Percentiles rank a stretch among this genome's conserved stretches.
Conservation (phyloP, 2,113 vertebrate genomes). For the Chionomys nivalis region DNA sequence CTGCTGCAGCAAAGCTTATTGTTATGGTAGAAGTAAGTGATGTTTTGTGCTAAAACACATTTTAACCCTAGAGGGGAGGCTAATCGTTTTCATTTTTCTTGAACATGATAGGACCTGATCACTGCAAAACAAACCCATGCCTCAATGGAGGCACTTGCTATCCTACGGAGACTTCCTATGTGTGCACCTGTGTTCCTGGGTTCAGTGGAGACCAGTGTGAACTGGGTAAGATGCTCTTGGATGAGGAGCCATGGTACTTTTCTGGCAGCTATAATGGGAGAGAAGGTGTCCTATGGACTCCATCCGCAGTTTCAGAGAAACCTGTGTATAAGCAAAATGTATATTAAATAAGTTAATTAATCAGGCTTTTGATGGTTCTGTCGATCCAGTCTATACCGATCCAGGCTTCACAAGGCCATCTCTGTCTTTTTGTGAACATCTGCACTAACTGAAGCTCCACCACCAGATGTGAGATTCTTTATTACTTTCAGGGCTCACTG, state of each 20-base stretch:
- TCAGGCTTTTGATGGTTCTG: neutral
- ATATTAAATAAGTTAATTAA: neutral
- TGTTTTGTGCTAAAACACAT: slow-evolving; percentile 22
- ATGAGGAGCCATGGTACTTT: neutral
- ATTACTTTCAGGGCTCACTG: neutral
- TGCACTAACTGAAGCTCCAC: neutral
- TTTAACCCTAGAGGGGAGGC: neutral
- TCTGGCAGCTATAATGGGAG: neutral
- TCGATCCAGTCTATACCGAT: neutral
- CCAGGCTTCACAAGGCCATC: neutral
- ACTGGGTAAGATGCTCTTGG: slow-evolving; percentile 88
- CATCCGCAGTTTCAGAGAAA: neutral
- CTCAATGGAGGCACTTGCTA: slow-evolving; percentile 94
- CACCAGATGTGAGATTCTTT: neutral
- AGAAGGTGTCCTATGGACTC: neutral
- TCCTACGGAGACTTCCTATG: slow-evolving; percentile 86
- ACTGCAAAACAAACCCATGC: slow-evolving; percentile 91
- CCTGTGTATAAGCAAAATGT: neutral
- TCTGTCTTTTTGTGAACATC: neutral
- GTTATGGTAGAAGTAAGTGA: slow-evolving; percentile 56
- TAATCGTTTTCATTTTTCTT: slow-evolving; percentile 69
- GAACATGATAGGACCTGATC: slow-evolving; percentile 87
- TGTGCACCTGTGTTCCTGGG: slow-evolving; percentile 94
- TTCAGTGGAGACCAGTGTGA: slow-evolving; percentile 94
- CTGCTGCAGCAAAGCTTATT: slow-evolving; percentile 63